Base-by-base conservation (phyloP, 2,113 vertebrate species). In the Hassar affinis region DNA sequence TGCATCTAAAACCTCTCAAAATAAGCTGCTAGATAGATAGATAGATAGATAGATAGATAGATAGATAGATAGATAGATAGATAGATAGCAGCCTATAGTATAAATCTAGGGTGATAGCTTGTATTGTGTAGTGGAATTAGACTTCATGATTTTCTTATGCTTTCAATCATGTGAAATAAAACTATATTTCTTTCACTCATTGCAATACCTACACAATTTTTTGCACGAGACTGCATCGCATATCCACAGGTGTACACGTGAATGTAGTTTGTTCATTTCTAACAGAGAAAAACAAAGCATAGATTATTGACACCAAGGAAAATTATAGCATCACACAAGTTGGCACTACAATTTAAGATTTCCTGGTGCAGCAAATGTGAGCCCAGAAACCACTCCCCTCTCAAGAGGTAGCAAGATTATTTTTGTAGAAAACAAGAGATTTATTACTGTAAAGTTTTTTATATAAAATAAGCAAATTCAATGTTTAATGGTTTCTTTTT, bases 401-500 rank as follows among this genome's bases (percentile, higher is more conserved):
- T 45, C 69, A 88, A 92, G 83, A 90, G 84, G 90, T 91, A 92
- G 90, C 86, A 82, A 92, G 90, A 90, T 93, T 93, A 94, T 94
- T 94, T 94, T 94, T 94, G 87, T 94, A 94, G 92, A 88, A 76
- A 85, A 86, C 84, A 88, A 90, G 30, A 90, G 81, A 92, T 94
- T 93, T 94, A 91, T 87, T 93, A 94, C 90, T 94, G 93, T 94
- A 94, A 93, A 94, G 92, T 85, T 94, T 95, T 93, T 94, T 77
- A 88, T 94, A 85, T 81, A 59, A 77, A 84, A 56, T 62, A 64
- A 89, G 91, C 85, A 88, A 85, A 86, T 92, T 91, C 91, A 88
- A 83, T 92, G 92, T 91, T 76, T 85, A 87, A 88, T 93, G 86
- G 89, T 92, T 92, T 85, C 82, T 85, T 85, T 89, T 87, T 91